Conservation (phyloP, 2,113 vertebrate genomes). For the Sylvicapra grimmia region DNA sequence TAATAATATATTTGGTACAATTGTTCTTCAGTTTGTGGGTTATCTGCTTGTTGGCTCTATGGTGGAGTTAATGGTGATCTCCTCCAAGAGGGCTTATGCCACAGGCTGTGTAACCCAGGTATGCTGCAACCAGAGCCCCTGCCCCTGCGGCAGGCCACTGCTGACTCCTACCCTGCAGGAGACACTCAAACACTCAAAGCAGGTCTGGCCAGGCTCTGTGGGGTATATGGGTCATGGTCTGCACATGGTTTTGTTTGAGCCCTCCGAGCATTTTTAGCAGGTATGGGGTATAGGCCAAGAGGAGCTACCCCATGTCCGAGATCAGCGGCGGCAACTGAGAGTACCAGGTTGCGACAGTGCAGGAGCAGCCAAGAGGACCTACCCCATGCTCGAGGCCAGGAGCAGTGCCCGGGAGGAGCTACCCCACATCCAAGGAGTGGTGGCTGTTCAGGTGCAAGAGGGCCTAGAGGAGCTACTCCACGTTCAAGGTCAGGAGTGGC, state of each 20-base stretch:
- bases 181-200: neutral
- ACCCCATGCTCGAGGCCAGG: no score
- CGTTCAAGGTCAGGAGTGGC: no score
- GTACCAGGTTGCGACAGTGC: fast-evolving
- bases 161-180: neutral
- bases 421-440: no score
- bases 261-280: neutral
- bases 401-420: fast-evolving
- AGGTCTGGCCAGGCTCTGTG: neutral
- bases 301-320: fast-evolving
- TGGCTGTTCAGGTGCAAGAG: fast-evolving
- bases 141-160: neutral
- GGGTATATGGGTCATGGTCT: neutral
- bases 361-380: no score
- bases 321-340: fast-evolving
- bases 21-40: neutral
- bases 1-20: neutral
- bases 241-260: neutral
- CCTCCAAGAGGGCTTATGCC: neutral
- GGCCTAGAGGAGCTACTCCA: no score
- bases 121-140: neutral
- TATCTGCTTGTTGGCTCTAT: neutral
- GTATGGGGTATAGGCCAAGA: no score
- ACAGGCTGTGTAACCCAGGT: neutral
- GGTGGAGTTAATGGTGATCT: neutral